These are phyloP conservation scores for Pseudolycoriella hygida DNA, from an alignment of 2,888 invertebrate genomes.

Conservation along the genomic window DNA sequence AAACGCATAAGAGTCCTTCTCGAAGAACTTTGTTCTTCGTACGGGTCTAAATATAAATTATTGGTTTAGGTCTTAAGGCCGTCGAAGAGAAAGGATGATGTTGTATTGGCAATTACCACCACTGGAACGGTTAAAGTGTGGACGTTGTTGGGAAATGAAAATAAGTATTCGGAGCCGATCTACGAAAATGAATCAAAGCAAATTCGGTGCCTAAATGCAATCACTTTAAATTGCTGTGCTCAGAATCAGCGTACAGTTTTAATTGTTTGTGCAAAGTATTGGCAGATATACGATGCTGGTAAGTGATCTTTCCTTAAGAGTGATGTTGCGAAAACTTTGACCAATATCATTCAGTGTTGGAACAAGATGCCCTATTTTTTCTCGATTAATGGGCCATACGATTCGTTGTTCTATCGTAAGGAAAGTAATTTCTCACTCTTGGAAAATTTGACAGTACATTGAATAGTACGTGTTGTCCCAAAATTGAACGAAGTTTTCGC, in stretches of 20 bases:
- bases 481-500: too few species aligned
- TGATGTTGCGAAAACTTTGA: too few species aligned
- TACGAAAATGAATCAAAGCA: constrained; percentile 97
- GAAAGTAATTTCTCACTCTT: too few species aligned
- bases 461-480: too few species aligned
- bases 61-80: constrained; percentile 46
- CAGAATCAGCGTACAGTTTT: constrained; percentile 94
- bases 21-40: too few species aligned
- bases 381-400: too few species aligned
- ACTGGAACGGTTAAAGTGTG: constrained; percentile 95
- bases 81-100: constrained; percentile 76
- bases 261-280: constrained; percentile 91
- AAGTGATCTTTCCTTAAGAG: constrained; percentile 7
- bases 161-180: constrained; percentile 70
- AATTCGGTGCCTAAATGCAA: constrained; percentile 83
- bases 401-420: too few species aligned
- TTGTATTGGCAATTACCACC: constrained; percentile 85
- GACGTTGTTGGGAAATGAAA: constrained; percentile 80
- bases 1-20: too few species aligned
- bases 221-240: constrained; percentile 82
- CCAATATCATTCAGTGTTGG: too few species aligned
- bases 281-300: constrained; percentile 82
- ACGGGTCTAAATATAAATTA: too few species aligned
- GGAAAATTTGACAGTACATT: too few species aligned
- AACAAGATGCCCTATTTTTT: too few species aligned